Evolutionary conservation across 2,888 invertebrate genomes (phyloP).

Genomic region (Cheilosia scutellata): DNA sequence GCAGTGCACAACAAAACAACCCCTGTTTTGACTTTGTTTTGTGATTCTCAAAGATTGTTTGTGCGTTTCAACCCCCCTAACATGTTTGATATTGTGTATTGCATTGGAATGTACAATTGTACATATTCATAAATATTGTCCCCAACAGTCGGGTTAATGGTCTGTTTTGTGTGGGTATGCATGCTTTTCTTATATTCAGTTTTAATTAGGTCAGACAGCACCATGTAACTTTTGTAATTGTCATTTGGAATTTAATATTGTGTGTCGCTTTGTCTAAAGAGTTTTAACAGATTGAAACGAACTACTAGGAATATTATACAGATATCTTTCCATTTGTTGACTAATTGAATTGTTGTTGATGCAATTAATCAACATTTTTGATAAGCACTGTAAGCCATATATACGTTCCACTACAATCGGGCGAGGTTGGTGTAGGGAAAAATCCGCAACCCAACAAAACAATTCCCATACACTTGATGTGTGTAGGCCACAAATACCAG

Average conservation of each 20-base stretch:
- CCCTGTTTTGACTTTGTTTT: slow-evolving; percentile 43
- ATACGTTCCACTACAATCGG: neutral
- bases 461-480: slow-evolving; percentile 21
- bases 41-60: slow-evolving; percentile 3
- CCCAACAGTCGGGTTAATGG: slow-evolving; percentile 45
- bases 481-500: slow-evolving; percentile 13
- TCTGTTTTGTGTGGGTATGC: slow-evolving; percentile 18
- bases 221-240: slow-evolving; percentile 17
- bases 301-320: neutral
- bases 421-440: neutral
- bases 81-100: slow-evolving; percentile 54
- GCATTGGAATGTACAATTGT: slow-evolving; percentile 31
- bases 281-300: neutral
- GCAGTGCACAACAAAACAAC: slow-evolving; percentile 7
- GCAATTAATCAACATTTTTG: neutral
- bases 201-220: slow-evolving; percentile 54
- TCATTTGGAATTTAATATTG: neutral
- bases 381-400: slow-evolving; percentile 1
- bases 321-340: neutral
- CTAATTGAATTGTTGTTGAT: neutral
- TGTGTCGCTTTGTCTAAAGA: neutral
- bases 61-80: slow-evolving; percentile 43
- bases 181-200: slow-evolving; percentile 17
- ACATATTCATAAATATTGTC: neutral
- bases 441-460: slow-evolving; percentile 17